Conservation (phyloP, 2,888 invertebrate genomes). For the Meliscaeva auricollis region DNA sequence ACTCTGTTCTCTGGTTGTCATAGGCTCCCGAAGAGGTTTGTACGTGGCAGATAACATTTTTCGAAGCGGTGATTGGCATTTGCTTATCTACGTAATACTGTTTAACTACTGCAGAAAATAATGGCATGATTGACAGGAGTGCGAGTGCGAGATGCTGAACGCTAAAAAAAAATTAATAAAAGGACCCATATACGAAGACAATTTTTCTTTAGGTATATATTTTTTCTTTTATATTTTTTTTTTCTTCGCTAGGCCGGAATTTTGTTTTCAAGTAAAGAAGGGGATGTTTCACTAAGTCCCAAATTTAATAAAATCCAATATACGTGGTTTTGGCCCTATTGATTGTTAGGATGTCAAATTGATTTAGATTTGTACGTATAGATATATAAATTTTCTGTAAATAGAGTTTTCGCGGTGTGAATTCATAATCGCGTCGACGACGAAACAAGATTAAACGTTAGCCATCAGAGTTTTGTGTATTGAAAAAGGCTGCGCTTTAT, state of each 20-base stretch:
- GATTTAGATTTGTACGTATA: background rate
- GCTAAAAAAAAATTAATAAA: too few species aligned
- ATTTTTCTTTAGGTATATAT: background rate
- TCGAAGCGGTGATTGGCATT: slow-evolving; percentile 60
- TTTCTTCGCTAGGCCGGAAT: background rate
- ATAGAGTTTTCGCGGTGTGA: background rate
- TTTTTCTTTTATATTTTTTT: too few species aligned
- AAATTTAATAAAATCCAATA: slow-evolving; percentile 30
- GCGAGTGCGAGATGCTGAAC: slow-evolving; percentile 11
- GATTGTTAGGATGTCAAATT: slow-evolving; percentile 15
- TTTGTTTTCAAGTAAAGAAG: background rate
- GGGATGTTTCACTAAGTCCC: background rate
- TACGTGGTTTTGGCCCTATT: slow-evolving; percentile 3
- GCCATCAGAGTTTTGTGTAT: too few species aligned
- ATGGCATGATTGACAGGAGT: slow-evolving; percentile 51
- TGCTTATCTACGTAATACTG: slow-evolving; percentile 59
- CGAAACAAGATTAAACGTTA: too few species aligned
- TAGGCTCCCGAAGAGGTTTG: slow-evolving; percentile 30
- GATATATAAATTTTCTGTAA: background rate
- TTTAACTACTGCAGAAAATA: slow-evolving; percentile 57
- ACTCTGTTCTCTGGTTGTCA: slow-evolving; percentile 8
- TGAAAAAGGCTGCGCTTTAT: too few species aligned
- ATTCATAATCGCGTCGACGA: background rate
- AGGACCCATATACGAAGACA: background rate
- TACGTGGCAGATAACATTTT: slow-evolving; percentile 62